phyloP scores from a whole-genome alignment of 2,888 invertebrate genomes.

The Caenorhabditis sp. region DNA sequence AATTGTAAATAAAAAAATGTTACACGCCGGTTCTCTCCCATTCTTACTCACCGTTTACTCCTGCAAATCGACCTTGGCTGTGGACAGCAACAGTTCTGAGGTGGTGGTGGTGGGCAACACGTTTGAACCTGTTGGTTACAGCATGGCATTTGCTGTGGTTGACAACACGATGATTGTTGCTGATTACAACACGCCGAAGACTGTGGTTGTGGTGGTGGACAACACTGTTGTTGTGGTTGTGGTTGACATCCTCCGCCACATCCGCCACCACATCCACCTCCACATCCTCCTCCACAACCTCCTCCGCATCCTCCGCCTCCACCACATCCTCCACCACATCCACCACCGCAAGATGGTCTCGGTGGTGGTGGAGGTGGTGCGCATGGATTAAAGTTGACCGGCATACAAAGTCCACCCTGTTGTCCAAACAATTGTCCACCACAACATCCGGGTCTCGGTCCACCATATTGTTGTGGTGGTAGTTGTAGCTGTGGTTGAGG shows the following conservation, averaged over 20 bases:
- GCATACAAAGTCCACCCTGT: conserved; percentile 41
- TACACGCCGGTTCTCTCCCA: no score
- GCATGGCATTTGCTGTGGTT: conserved; percentile 22
- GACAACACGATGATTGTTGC: conserved; percentile 11
- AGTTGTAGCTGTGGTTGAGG: background rate
- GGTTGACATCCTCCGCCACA: conserved; percentile 20
- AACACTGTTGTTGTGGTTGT: background rate
- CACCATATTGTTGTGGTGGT: background rate
- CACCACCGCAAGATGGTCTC: conserved; percentile 15
- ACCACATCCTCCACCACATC: conserved; percentile 14
- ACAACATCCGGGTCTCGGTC: conserved; percentile 19
- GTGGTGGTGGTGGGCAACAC: conserved; percentile 35
- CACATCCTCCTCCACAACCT: conserved; percentile 15
- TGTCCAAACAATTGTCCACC: conserved; percentile 40
- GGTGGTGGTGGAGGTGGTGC: conserved; percentile 9
- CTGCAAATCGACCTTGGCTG: conserved; percentile 19
- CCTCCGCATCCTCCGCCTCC: conserved; percentile 20
- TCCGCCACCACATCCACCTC: conserved; percentile 20
- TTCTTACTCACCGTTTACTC: conserved; percentile 20
- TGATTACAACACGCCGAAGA: conserved; percentile 35
- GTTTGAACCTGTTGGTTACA: conserved; percentile 38
- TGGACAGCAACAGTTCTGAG: conserved; percentile 30
- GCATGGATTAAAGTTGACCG: conserved; percentile 38
- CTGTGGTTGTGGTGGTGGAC: conserved; percentile 30
- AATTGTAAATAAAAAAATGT: no score